Base-by-base conservation (phyloP, 2,113 vertebrate genomes). In the Hypanus sabinus region DNA sequence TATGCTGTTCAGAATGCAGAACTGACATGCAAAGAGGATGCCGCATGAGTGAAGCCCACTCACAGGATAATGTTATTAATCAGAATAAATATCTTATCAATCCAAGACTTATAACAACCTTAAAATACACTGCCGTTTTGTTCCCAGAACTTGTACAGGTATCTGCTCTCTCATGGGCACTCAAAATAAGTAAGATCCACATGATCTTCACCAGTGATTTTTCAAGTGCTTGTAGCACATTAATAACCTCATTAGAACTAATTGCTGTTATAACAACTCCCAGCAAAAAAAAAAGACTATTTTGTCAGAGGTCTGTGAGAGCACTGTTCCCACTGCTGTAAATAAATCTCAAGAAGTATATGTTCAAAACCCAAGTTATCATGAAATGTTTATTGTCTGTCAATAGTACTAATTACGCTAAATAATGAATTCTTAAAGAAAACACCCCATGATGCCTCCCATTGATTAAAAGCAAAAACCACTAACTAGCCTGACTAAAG, bases 401-500 rank as follows among this genome's bases (percentile, higher is more conserved):
- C 85, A 65, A 27, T 90, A 90, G 60, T 18, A 90, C 60, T 68
- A 90, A 36, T 33, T 90, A 90, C 30, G 20, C 27, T n/a, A 90
- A 65, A 88, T 62, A 60, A 30, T 27, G 27, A 88, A 88, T 27
- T 62, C 60, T 27, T n/a, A 7, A 83, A 70, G 36, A 90, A 65
- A 90, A 88, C 0, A 87, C 12, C 30, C 30, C 3, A 14, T 30
- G 65, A 60, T 90, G 27, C 30, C 65, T 16, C 24, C 85, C 65
- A 68, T 90, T 90, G 85, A 90, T 90, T 90, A 33, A 90, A 87
- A 65, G 85, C 85, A 90, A 90, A n/a, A 65, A 90, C 5, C 60
- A 33, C 85, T 65, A 90, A 65, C 85, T 90, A 33, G 60, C 14
- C n/a, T 90, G 30, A 65, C 60, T 65, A 90, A 90, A 90, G 71